Percentiles rank a stretch among this genome's conserved stretches.
phyloP scores from a whole-genome alignment of 2,113 vertebrate genomes.

The Lamprologus ornatipinnis region DNA sequence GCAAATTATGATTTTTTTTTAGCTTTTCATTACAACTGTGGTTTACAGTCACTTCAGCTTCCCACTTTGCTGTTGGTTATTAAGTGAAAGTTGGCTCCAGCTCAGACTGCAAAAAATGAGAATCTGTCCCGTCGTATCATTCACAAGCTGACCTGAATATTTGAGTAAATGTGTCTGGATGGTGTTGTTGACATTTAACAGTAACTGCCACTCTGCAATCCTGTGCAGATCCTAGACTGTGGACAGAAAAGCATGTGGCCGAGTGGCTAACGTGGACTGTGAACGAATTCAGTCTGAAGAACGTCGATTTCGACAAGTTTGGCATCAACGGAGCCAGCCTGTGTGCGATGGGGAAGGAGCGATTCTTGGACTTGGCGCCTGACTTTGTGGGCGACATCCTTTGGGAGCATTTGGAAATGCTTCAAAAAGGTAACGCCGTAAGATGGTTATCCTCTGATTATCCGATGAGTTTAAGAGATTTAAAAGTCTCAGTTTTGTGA shows the following conservation, averaged over 20 bases:
- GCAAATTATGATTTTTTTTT: neutral
- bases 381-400: constrained; percentile 99
- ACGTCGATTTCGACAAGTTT: constrained; percentile 94
- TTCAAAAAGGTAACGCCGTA: constrained; percentile 87
- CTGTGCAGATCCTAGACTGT: constrained; percentile 87
- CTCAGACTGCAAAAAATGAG: neutral
- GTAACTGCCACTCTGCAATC: neutral
- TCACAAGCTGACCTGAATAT: neutral
- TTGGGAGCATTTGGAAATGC: constrained; percentile 97
- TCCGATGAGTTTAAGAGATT: neutral
- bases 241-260: constrained; percentile 90
- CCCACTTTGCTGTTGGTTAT: neutral
- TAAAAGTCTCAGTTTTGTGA: neutral
- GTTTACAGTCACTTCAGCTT: neutral
- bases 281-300: constrained; percentile 97
- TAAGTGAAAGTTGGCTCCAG: neutral
- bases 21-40: neutral
- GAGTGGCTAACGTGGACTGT: constrained; percentile 97
- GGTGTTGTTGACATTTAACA: neutral
- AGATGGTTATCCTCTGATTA: neutral
- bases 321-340: constrained; percentile 89
- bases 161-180: neutral
- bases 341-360: constrained; percentile 93
- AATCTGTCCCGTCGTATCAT: neutral
- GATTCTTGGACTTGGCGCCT: constrained; percentile 93